Evolutionary conservation across 2,888 invertebrate species (phyloP), one percentile per base, ranked within the genome.

Genomic region (Pegoplata infirma): DNA sequence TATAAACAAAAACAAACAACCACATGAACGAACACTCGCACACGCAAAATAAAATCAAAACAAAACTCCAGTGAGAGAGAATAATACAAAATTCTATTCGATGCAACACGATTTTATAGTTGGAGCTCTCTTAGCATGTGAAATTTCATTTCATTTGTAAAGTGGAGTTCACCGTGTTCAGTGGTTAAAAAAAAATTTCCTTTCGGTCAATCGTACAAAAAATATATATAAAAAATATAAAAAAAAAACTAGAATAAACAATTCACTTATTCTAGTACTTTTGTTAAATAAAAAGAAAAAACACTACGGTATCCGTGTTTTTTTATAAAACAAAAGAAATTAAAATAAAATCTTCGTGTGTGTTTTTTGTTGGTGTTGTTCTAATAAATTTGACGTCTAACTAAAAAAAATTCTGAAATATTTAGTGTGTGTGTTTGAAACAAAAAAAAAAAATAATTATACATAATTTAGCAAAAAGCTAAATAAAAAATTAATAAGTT

Each of bases 91-190:
- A 53, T 53, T 21, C 23, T 46, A 47, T 61, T 40, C 25, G 21
- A 40, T n/a, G n/a, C n/a, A n/a, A n/a, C n/a, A n/a, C 55, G 23
- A 67, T 67, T 74, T 74, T 47, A 16, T n/a, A 59, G 78, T 66
- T 78, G 73, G 28, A 64, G 53, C 73, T 66, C 69, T 69, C 78
- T 74, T 59, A 8, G 17, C 59, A 36, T 69, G 55, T 66, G 59
- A 64, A 61, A 53, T 12, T 53, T 6, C n/a, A 59, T 69, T 69
- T 74, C 74, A 78, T 78, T 74, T 55, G 59, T 61, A 74, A 66
- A 78, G 56, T 66, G 78, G 66, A 74, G 74, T 74, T 74, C 78
- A 44, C 12, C 61, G 66, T 47, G 78, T 69, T 74, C 55, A 55
- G 78, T 55, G 25, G 66, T 71, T 61, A 28, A 40, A 21, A 21